phyloP scores from a whole-genome alignment of 2,888 invertebrate genomes.

The Ditylenchus weischeri region DNA sequence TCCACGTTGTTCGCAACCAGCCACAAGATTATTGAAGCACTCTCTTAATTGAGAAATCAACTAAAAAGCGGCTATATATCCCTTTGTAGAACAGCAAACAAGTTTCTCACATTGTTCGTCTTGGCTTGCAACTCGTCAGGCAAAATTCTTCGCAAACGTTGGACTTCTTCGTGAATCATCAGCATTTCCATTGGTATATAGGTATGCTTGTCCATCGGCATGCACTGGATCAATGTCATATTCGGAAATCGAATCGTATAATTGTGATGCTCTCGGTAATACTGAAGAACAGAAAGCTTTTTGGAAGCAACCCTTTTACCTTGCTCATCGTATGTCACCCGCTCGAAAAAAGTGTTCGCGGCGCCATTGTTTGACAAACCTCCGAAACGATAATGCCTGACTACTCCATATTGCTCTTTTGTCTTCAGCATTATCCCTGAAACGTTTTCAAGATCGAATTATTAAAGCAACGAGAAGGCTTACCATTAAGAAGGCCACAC shows the following conservation, averaged over 20 bases:
- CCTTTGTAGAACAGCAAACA: neutral
- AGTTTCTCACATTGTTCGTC: conserved; percentile 3
- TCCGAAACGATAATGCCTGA: conserved; percentile 15
- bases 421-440: conserved; percentile 5
- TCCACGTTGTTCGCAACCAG: neutral
- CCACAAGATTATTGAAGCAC: neutral
- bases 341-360: neutral
- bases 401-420: neutral
- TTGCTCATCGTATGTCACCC: neutral
- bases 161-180: conserved; percentile 4
- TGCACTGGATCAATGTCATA: conserved; percentile 3
- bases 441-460: neutral
- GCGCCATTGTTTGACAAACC: conserved; percentile 10
- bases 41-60: neutral
- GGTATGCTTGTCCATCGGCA: conserved; percentile 7
- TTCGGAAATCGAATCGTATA: neutral
- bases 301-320: neutral
- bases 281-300: neutral
- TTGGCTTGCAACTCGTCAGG: neutral
- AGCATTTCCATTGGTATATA: conserved; percentile 9
- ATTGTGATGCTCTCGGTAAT: neutral
- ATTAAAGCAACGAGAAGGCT: neutral
- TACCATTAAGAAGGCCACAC: conserved; percentile 18
- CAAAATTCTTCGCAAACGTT: conserved; percentile 5
- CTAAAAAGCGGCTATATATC: conserved; percentile 1